Percentiles rank a stretch among this genome's conserved stretches.
These are phyloP conservation scores for Brachionus paranguensis DNA, from an alignment of 1,140 invertebrate species.

Conservation along the genomic window DNA sequence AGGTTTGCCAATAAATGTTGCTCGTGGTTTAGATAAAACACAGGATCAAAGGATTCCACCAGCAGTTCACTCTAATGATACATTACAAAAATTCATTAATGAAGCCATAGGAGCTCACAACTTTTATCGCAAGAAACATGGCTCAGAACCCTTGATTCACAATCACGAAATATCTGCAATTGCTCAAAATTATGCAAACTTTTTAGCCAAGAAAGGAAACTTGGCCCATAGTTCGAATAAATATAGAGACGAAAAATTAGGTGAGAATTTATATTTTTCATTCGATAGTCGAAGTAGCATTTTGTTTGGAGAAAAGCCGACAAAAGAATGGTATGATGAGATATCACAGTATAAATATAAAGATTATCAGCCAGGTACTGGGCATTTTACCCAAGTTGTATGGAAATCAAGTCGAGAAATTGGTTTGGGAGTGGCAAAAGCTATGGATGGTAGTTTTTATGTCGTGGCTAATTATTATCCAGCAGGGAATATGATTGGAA, in stretches of 20 bases:
- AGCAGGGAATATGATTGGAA: slow-evolving; percentile 68
- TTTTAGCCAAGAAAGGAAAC: slow-evolving; percentile 63
- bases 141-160: slow-evolving; percentile 63
- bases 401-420: slow-evolving; percentile 72
- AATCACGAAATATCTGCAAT: slow-evolving; percentile 61
- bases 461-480: slow-evolving; percentile 76
- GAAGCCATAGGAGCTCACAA: slow-evolving; percentile 64
- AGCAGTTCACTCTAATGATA: background rate
- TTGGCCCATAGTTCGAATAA: slow-evolving; percentile 64
- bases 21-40: background rate
- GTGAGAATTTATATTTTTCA: background rate
- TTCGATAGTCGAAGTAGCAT: background rate
- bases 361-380: slow-evolving; percentile 67
- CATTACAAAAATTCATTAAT: background rate
- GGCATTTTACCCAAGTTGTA: slow-evolving; percentile 83
- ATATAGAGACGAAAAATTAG: background rate
- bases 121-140: slow-evolving; percentile 68
- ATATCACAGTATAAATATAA: slow-evolving; percentile 70
- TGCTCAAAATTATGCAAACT: slow-evolving; percentile 74
- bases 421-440: slow-evolving; percentile 73
- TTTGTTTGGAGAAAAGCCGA: slow-evolving; percentile 69
- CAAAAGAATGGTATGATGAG: slow-evolving; percentile 77
- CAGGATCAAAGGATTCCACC: background rate
- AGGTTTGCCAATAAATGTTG: background rate
- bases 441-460: slow-evolving; percentile 61